Evolutionary conservation across 2,113 vertebrate species (phyloP), one percentile per base, ranked within the genome.

Genomic region (Lepus timidus): DNA sequence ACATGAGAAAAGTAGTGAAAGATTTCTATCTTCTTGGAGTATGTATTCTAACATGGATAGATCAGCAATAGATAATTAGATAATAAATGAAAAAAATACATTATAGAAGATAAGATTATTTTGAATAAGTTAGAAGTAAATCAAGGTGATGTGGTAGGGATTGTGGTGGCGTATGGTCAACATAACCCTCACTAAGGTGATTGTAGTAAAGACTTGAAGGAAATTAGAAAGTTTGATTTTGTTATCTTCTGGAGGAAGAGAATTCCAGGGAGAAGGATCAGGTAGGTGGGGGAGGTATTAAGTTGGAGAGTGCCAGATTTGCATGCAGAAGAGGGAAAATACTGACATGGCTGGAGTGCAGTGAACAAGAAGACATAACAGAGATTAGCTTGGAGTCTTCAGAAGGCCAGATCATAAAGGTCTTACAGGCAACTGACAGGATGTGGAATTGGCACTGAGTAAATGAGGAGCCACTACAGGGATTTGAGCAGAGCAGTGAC

Each of bases 371-470:
- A 58, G 16, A 49, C 14, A 0, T 19, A 33, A 2, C 9, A 6
- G 8, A 65, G 8, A 8, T 6, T 1, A 52, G 11, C 5, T 55
- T 20, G 27, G 39, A 68, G 4, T 55, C 1, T 29, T 85, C 51
- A 9, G 9, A 44, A 73, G 14, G 7, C 19, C 4, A 11, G 0
- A 0, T 64, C 7, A 17, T 25, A 23, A 55, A 10, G 29, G 5
- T 14, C n/a, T 67, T 20, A 17, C 2, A 9, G 55, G n/a, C 64
- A 17, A 3, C 49, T 14, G 3, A 31, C 55, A 58, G 14, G 55
- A 62, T 71, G 29, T 3, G 33, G 2, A 9, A 36, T 9, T 62
- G 58, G 23, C 49, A 51, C 22, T 81, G 58, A 52, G 51, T 17
- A 90, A 61, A 62, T 14, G 29, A 86, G 11, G 9, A 70, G 33